Evolutionary conservation across 1,140 invertebrate genomes (phyloP), one percentile per base, ranked within the genome.

Genomic region (Acromyrmex echinatior): DNA sequence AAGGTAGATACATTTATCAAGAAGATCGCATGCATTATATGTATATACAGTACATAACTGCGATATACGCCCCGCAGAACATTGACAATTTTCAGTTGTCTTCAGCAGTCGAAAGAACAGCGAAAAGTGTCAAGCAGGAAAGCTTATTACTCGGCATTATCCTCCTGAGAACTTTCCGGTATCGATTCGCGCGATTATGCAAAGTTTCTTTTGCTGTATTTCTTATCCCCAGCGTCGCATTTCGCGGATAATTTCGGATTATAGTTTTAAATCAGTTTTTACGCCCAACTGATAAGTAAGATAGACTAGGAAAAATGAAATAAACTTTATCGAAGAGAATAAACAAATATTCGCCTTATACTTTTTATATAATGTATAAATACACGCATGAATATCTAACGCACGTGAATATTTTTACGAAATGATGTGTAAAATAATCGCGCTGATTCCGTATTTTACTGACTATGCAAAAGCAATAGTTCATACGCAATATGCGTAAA

Each of bases 151-250:
- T 28, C 12, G 16, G 25, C 5, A 12, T 3, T 18, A 60, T 63
- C 16, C 58, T 35, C 18, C 25, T 25, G 28, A 4, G 39, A 74
- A 35, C 56, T 62, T 71, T 62, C 25, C 16, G 16, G 35, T 60
- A 63, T 76, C 45, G 70, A 84, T 76, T 58, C 25, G 18, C 10
- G 25, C 45, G 28, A 63, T 51, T 65, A 63, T 63, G 80, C n/a
- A 62, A 51, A 84, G 62, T 49, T 74, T 45, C 14, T 74, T 35
- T 60, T 6, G 21, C 31, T 58, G 9, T 21, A 45, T 81, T 35
- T 28, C 12, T 5, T 70, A 65, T 70, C 5, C 25, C 2, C 18
- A 31, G 53, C 21, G 53, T 31, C 9, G 7, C 39, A 6, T 84
- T 84, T 51, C 4, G 12, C 56, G 4, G 14, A 45, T 14, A 49